Conservation (phyloP, 2,888 invertebrate species). For the Ypsolopha sequella region DNA sequence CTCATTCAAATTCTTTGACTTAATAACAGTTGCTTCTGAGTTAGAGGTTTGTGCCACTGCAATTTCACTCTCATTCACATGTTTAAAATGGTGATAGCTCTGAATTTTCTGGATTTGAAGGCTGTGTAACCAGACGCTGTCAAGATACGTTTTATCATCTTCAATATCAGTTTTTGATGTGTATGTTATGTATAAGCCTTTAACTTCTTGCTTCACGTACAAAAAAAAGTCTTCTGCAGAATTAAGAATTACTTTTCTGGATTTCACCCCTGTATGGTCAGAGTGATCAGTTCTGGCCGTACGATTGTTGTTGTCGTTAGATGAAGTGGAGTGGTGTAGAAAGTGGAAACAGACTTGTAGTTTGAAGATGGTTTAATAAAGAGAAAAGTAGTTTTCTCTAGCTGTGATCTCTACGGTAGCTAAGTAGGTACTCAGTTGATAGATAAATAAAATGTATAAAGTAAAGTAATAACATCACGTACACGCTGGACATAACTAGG, state of each 20-base stretch:
- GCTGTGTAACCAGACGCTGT: neutral
- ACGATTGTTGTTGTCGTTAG: too few species aligned
- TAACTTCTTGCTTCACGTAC: neutral
- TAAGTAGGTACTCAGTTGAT: too few species aligned
- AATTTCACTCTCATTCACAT: neutral
- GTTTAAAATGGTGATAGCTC: neutral
- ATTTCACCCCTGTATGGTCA: slow-evolving; percentile 4
- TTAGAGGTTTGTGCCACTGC: neutral
- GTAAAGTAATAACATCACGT: too few species aligned
- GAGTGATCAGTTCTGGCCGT: too few species aligned
- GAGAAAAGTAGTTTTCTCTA: too few species aligned
- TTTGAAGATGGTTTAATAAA: too few species aligned
- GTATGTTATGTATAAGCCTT: neutral
- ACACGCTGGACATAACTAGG: too few species aligned
- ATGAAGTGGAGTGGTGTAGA: too few species aligned
- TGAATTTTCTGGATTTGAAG: neutral
- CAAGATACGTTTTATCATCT: neutral
- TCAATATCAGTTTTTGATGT: neutral
- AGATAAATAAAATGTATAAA: too few species aligned
- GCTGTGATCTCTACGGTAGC: too few species aligned
- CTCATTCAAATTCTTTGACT: neutral
- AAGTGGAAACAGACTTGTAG: too few species aligned
- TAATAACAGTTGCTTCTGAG: neutral
- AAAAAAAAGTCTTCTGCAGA: neutral
- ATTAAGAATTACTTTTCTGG: slow-evolving; percentile 1